A percentile compares a stretch with the other conserved stretches of the same genome.
phyloP scores from a whole-genome alignment of 2,797 vertebrate species.

The Bradypodion ventrale region DNA sequence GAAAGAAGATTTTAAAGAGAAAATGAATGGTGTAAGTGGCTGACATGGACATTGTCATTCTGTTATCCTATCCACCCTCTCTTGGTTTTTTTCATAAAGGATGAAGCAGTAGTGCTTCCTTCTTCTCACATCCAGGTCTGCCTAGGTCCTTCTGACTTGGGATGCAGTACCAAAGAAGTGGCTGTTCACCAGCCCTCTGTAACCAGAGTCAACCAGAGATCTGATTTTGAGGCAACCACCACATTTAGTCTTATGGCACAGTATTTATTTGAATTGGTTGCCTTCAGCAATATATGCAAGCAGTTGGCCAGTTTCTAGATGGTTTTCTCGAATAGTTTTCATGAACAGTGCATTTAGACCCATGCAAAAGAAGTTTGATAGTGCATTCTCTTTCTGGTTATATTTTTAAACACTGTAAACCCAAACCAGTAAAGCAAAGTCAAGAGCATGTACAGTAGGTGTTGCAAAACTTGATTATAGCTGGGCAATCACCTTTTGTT shows the following conservation, averaged over 20 bases:
- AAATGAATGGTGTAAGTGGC: too few species aligned
- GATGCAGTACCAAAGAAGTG: too few species aligned
- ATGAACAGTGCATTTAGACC: background rate
- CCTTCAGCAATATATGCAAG: background rate
- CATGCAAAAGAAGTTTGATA: background rate
- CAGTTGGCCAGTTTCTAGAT: background rate
- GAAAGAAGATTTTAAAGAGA: too few species aligned
- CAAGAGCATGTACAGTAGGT: background rate
- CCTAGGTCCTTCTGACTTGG: too few species aligned
- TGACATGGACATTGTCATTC: too few species aligned
- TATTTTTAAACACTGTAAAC: background rate
- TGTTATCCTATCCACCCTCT: too few species aligned
- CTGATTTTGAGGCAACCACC: too few species aligned
- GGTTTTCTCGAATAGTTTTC: background rate
- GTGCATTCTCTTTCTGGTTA: background rate
- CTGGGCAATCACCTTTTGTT: slow-evolving; percentile 60
- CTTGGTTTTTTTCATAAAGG: too few species aligned
- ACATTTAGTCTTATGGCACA: background rate
- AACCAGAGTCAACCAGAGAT: too few species aligned
- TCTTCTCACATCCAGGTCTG: too few species aligned
- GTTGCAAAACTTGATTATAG: background rate
- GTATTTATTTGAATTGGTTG: background rate
- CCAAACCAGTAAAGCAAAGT: background rate
- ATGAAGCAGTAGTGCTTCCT: too few species aligned
- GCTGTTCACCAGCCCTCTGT: too few species aligned